A percentile compares a stretch with the other conserved stretches of the same genome.
Conservation (phyloP, 92 coral and sea anemone genomes). For the Palythoa heliodiscus region DNA sequence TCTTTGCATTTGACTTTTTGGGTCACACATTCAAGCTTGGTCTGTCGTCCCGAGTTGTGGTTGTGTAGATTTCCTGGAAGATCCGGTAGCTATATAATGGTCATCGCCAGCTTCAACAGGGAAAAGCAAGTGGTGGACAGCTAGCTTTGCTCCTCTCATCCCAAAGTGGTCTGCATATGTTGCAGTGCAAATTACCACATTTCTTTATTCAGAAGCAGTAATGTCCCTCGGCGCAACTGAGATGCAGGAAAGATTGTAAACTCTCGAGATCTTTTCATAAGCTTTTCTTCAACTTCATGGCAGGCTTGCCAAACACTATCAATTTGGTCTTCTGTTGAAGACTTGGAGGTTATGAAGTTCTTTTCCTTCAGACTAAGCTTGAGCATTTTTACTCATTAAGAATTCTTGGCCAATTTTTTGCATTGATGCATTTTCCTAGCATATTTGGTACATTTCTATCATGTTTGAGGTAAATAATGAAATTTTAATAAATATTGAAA, state of each 20-base stretch:
- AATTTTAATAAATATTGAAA: too few relatives aligned
- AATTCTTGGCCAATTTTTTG: background rate
- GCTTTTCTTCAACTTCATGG: background rate
- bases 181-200: constrained; percentile 39
- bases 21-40: constrained; percentile 48
- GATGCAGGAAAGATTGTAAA: constrained; percentile 19
- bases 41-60: constrained; percentile 47
- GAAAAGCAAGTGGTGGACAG: constrained; percentile 46
- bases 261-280: constrained; percentile 1
- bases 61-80: constrained; percentile 46
- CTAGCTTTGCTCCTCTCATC: constrained; percentile 47
- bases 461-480: background rate
- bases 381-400: background rate
- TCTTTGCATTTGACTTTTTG: constrained; percentile 37
- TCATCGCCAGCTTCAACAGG: constrained; percentile 44
- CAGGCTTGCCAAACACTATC: background rate
- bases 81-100: constrained; percentile 30
- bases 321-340: background rate
- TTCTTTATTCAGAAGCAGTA: constrained; percentile 45
- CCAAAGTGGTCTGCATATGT: constrained; percentile 39
- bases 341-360: background rate
- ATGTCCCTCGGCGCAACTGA: constrained; percentile 36
- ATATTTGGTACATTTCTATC: background rate
- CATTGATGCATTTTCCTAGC: background rate
- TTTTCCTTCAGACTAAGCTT: too few relatives aligned